Base-by-base conservation (phyloP, 2,888 invertebrate species). In the Leptura quadrifasciata region DNA sequence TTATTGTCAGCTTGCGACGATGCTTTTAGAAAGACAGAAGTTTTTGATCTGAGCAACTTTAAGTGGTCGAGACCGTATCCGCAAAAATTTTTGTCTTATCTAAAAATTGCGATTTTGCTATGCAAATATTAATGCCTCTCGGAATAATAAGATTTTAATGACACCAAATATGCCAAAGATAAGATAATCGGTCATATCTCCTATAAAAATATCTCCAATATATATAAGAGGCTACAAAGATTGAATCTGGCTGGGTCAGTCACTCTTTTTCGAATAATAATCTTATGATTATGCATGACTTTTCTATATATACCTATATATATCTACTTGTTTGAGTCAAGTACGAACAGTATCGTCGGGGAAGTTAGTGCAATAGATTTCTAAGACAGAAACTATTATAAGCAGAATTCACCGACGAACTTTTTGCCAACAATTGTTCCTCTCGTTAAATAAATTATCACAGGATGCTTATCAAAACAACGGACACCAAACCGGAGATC, bases 111-210 rank as follows among this genome's bases (percentile, higher is more conserved):
- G 27, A 31, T 31, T 31, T 31, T 4, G 6, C n/a, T 31, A 31
- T 8, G 8, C 27, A 31, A 31, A 31, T 5, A 31, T 31, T 31
- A 31, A 31, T 31, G 6, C 27, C 27, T 31, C 27, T 31, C 6
- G 8, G 27, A 31, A 31, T 31, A 47, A n/a, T 47, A n/a, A 15
- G n/a, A n/a, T n/a, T 47, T 15, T n/a, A 47, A 15, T n/a, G 47
- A 47, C 5, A 6, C n/a, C n/a, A 47, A 47, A 15, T 47, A n/a
- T 47, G 47, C 47, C 12, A 47, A 47, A 47, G 47, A 47, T 47
- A 47, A 47, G 47, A 47, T 47, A 47, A 47, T n/a, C 47, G n/a
- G n/a, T n/a, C 47, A 47, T 47, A 47, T 47, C 47, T n/a, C 12
- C 6, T 47, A n/a, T 47, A 47, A n/a, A 15, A 47, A 47, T 47